phyloP scores from a whole-genome alignment of 1,140 invertebrate species.

The Orchestia grillus region DNA sequence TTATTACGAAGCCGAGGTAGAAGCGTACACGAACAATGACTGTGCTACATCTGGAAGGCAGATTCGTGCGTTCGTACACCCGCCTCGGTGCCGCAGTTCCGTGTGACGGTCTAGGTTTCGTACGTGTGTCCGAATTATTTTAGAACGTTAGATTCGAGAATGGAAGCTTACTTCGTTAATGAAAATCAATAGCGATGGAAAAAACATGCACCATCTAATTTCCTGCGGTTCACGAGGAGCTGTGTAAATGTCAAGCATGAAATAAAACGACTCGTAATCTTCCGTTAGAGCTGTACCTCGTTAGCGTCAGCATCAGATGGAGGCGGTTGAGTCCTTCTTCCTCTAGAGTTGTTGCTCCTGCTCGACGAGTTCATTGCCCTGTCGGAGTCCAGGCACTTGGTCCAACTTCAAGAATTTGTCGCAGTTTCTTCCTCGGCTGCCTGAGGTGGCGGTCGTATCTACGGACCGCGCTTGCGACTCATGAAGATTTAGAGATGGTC shows the following conservation, averaged over 20 bases:
- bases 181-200: not conserved
- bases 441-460: not conserved
- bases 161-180: not conserved
- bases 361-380: conserved; percentile 42
- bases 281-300: conserved; percentile 4
- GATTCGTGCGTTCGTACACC: not conserved
- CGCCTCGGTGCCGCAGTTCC: not conserved
- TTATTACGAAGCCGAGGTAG: not conserved
- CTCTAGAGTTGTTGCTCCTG: conserved; percentile 8
- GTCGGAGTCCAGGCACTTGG: conserved; percentile 23
- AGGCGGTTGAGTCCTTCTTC: conserved; percentile 13
- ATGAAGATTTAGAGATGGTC: not conserved
- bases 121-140: conserved; percentile 28
- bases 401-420: conserved; percentile 39
- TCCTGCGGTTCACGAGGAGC: not conserved
- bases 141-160: not conserved
- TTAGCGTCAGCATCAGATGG: not conserved
- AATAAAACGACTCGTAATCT: not conserved
- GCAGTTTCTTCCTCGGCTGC: not conserved
- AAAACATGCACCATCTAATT: not conserved
- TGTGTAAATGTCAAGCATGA: not conserved
- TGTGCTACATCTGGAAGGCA: not conserved
- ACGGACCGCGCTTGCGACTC: not conserved
- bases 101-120: not conserved
- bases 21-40: not conserved